Evolutionary conservation across 2,888 invertebrate genomes (phyloP).

Genomic region (Alcis repandata): DNA sequence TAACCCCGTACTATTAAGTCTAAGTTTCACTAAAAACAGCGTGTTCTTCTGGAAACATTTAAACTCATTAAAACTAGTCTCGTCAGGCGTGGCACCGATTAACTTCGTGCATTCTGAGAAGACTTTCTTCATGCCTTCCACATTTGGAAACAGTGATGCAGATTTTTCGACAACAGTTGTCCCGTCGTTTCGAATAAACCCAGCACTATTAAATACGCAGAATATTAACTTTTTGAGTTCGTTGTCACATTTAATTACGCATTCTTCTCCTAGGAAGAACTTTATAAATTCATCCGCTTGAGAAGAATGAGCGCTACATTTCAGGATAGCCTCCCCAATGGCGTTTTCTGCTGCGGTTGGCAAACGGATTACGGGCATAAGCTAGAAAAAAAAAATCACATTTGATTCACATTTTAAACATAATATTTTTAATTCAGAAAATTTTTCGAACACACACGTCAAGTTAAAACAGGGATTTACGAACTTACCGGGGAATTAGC

Average conservation of each 20-base stretch:
- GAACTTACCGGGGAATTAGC: too few species aligned
- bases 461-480: too few species aligned
- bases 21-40: neutral
- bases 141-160: neutral
- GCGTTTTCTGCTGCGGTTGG: neutral
- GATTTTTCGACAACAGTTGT: slow-evolving; percentile 1
- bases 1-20: too few species aligned
- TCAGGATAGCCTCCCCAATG: neutral
- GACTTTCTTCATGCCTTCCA: neutral
- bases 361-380: neutral
- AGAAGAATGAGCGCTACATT: neutral
- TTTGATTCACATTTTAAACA: too few species aligned
- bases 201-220: neutral
- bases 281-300: neutral
- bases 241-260: neutral
- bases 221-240: neutral
- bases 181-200: neutral
- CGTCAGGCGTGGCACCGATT: neutral
- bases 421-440: too few species aligned
- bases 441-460: too few species aligned
- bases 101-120: neutral
- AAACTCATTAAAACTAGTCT: neutral
- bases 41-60: neutral
- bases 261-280: neutral
- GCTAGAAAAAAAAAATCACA: neutral